These are phyloP conservation scores for Adelphocoris suturalis DNA, from an alignment of 2,888 invertebrate genomes.

Conservation along the genomic window DNA sequence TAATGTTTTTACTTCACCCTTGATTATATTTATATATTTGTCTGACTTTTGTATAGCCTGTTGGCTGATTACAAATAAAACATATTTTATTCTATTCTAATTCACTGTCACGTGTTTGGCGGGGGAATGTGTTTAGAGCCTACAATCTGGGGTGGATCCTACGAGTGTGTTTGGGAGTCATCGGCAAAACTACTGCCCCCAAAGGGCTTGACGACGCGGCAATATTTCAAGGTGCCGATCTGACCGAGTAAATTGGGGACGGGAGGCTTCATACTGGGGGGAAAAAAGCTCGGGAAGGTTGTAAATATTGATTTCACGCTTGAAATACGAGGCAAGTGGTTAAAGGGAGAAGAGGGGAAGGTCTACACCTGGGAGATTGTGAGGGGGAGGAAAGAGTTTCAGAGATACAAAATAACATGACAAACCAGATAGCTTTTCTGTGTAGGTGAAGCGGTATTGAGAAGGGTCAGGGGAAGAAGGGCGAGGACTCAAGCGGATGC, in stretches of 20 bases:
- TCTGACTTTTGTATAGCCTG: too few species aligned
- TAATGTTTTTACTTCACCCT: too few species aligned
- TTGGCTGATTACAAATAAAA: too few species aligned
- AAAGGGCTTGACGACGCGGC: not conserved
- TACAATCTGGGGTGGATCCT: too few species aligned
- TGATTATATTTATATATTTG: too few species aligned
- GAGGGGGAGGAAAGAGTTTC: not conserved
- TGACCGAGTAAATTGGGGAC: not conserved
- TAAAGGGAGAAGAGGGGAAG: not conserved
- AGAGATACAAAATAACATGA: not conserved
- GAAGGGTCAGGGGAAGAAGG: not conserved
- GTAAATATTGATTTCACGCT: conserved; percentile 63
- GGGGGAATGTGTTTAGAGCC: too few species aligned
- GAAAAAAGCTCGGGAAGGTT: not conserved
- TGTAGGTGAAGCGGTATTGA: not conserved
- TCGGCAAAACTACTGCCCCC: not conserved
- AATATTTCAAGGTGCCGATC: conserved; percentile 35
- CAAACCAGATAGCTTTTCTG: not conserved
- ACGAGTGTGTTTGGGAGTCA: not conserved
- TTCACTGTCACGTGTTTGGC: too few species aligned
- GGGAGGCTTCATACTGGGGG: not conserved
- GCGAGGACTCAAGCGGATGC: not conserved
- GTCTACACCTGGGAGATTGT: not conserved
- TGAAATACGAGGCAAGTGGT: conserved; percentile 51
- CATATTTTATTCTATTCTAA: too few species aligned